Evolutionary conservation across 1,140 invertebrate genomes (phyloP).

Genomic region (Drosophila ercepeae): DNA sequence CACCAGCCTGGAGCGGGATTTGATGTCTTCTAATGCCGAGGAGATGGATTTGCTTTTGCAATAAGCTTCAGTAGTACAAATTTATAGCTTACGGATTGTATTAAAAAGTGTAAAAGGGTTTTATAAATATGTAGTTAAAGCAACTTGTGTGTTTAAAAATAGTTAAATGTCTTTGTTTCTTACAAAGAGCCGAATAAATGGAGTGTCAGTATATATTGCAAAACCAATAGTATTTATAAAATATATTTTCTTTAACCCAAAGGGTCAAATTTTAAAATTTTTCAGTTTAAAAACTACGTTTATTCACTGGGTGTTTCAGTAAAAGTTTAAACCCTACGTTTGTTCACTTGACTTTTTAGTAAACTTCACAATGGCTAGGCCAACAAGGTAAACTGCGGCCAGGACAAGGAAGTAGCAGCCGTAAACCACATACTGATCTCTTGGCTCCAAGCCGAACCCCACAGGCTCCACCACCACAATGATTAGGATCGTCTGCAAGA

Average conservation of each 20-base stretch:
- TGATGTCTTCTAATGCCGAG: slow-evolving; percentile 70
- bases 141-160: neutral
- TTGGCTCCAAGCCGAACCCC: slow-evolving; percentile 82
- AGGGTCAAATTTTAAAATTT: too few relatives aligned
- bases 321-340: too few relatives aligned
- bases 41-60: slow-evolving; percentile 78
- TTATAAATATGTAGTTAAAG: neutral
- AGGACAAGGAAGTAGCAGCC: slow-evolving; percentile 74
- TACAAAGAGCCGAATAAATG: neutral
- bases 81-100: neutral
- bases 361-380: neutral
- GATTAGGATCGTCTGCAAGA: slow-evolving; percentile 91
- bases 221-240: neutral
- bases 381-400: neutral
- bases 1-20: slow-evolving; percentile 65
- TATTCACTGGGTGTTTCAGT: too few relatives aligned
- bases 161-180: neutral
- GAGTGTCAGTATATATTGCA: neutral
- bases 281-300: too few relatives aligned
- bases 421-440: slow-evolving; percentile 84
- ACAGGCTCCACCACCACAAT: slow-evolving; percentile 86
- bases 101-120: neutral
- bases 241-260: too few relatives aligned
- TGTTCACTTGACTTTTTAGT: neutral
- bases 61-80: slow-evolving; percentile 43